Conservation (phyloP, 64 coral and sea anemone species). For the Acropora tenuis region DNA sequence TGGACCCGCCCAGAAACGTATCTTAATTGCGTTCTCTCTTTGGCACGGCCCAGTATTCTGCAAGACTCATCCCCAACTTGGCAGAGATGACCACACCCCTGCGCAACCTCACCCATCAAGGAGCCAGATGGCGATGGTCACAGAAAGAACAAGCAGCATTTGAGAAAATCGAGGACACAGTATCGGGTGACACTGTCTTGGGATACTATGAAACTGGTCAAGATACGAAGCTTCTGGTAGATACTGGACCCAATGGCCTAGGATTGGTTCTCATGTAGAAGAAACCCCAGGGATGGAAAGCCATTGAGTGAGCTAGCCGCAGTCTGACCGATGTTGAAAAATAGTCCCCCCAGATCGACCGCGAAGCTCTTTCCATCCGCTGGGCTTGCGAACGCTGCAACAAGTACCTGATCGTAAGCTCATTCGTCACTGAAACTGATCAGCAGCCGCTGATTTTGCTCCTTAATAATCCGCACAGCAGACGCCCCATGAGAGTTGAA, state of each 20-base stretch:
- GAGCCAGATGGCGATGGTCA: background rate
- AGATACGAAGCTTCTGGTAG: constrained; percentile 24
- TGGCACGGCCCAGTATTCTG: constrained; percentile 48
- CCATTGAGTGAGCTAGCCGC: background rate
- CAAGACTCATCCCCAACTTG: constrained; percentile 51
- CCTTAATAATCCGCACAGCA: constrained; percentile 1
- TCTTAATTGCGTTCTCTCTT: constrained; percentile 37
- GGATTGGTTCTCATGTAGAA: constrained; percentile 10
- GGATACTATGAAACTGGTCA: constrained; percentile 34
- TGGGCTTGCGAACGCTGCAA: constrained; percentile 40
- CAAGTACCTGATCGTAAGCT: background rate
- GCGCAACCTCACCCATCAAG: constrained; percentile 8
- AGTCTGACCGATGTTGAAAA: constrained; percentile 30
- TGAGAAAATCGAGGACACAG: background rate
- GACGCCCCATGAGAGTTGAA: constrained; percentile 23
- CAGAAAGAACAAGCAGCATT: background rate
- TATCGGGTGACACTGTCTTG: background rate
- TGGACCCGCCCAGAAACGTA: constrained; percentile 16
- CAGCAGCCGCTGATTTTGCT: constrained; percentile 9
- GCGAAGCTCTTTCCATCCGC: constrained; percentile 20
- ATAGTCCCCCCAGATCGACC: constrained; percentile 7
- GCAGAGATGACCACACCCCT: constrained; percentile 14
- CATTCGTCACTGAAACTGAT: background rate
- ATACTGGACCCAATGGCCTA: constrained; percentile 5
- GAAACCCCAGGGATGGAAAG: constrained; percentile 21